phyloP scores from a whole-genome alignment of 2,113 vertebrate species.

The Apeltes quadracus region DNA sequence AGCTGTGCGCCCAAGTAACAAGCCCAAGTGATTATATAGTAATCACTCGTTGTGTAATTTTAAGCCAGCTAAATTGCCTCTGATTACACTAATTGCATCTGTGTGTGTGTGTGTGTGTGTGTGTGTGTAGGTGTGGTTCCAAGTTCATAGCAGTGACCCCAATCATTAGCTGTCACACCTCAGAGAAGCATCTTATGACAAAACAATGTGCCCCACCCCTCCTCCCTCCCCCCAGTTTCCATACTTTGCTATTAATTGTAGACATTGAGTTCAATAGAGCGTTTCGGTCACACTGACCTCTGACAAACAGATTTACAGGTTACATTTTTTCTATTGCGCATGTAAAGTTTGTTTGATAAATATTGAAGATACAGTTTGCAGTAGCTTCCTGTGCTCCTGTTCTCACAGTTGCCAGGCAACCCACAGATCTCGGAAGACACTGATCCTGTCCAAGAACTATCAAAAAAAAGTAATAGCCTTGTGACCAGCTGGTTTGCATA shows the following conservation, averaged over 20 bases:
- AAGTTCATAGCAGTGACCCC: not conserved
- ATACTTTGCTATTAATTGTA: not conserved
- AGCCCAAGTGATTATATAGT: no score
- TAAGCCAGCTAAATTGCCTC: conserved; percentile 14
- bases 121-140: not conserved
- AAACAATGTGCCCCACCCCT: not conserved
- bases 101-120: not conserved
- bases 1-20: conserved; percentile 17
- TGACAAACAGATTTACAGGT: not conserved
- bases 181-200: not conserved
- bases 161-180: not conserved
- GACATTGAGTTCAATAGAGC: no score
- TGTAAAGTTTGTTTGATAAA: not conserved
- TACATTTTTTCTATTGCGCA: not conserved
- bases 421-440: not conserved
- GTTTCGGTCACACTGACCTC: no score
- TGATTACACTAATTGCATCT: conserved; percentile 17
- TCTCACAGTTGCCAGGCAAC: not conserved
- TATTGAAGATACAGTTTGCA: not conserved
- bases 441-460: not conserved
- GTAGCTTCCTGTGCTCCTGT: not conserved
- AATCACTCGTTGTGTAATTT: conserved; percentile 45
- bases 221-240: not conserved
- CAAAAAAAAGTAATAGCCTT: not conserved
- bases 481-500: no score